Evolutionary conservation across 2,888 invertebrate species (phyloP).

Genomic region (Watsonalla cultraria): DNA sequence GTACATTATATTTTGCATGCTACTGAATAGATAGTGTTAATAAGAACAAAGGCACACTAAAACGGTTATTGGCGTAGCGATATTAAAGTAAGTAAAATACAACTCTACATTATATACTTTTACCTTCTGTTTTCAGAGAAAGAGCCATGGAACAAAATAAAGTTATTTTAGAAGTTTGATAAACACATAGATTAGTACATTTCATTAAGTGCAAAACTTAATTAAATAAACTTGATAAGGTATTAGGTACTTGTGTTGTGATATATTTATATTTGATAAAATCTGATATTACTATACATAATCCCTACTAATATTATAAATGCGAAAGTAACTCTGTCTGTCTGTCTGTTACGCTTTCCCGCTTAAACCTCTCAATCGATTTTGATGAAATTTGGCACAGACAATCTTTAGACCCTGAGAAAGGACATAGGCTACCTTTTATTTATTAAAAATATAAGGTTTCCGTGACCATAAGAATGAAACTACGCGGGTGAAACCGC

Average conservation of each 20-base stretch:
- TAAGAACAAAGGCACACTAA: slow-evolving; percentile 8
- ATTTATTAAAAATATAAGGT: too few species aligned
- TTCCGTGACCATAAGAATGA: too few species aligned
- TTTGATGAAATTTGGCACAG: too few species aligned
- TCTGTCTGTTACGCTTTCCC: too few species aligned
- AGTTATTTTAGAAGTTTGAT: slow-evolving; percentile 15
- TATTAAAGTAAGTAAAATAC: slow-evolving; percentile 13
- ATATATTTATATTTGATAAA: background rate
- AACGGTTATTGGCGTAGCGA: slow-evolving; percentile 10
- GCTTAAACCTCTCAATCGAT: too few species aligned
- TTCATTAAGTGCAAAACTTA: background rate
- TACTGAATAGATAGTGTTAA: background rate
- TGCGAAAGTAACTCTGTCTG: too few species aligned
- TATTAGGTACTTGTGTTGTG: too few species aligned
- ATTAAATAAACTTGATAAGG: too few species aligned
- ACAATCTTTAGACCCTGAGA: too few species aligned
- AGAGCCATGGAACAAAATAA: slow-evolving; percentile 70
- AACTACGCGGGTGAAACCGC: too few species aligned
- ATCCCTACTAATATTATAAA: too few species aligned
- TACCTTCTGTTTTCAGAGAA: slow-evolving; percentile 67
- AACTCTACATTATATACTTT: slow-evolving; percentile 24
- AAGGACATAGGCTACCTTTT: too few species aligned
- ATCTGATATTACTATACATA: background rate
- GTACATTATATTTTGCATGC: background rate
- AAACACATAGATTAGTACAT: background rate